Conservation (phyloP, 2,797 vertebrate species). For the Tauraco hartlaubi region DNA sequence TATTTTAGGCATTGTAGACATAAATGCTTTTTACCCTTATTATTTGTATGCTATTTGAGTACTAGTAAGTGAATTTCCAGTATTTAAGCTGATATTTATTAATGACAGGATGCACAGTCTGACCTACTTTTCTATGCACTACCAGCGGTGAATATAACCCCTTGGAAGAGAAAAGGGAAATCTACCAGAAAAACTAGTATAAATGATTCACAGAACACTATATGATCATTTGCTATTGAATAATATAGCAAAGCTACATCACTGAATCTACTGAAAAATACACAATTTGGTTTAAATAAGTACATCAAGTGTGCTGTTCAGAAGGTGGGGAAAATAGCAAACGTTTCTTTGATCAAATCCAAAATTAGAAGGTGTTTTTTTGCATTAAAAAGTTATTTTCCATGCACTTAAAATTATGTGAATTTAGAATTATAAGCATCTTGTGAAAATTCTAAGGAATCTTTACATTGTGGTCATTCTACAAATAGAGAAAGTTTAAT, state of each 20-base stretch:
- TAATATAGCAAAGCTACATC: not conserved
- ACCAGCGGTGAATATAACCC: not conserved
- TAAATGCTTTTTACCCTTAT: not conserved
- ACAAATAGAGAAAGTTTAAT: not conserved
- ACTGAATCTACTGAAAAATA: not conserved
- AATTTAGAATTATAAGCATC: not conserved
- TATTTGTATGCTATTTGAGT: not conserved
- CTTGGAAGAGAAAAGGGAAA: slow-evolving; percentile 6
- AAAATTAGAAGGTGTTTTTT: not conserved
- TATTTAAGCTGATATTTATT: slow-evolving; percentile 15
- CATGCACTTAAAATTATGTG: not conserved
- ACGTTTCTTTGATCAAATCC: not conserved
- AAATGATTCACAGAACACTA: not conserved
- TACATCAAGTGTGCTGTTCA: not conserved
- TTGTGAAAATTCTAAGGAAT: not conserved
- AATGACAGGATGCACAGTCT: not conserved
- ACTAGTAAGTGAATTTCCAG: not conserved
- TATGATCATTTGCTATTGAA: not conserved
- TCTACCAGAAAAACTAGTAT: not conserved
- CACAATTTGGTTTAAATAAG: not conserved
- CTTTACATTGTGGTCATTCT: not conserved
- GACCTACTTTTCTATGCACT: slow-evolving; percentile 40
- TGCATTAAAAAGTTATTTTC: not conserved
- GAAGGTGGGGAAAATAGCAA: not conserved
- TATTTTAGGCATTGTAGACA: not conserved